Percentiles rank a stretch among this genome's conserved stretches.
Evolutionary conservation across 2,888 invertebrate species (phyloP).

Genomic region (Gnatocerus cornutus): DNA sequence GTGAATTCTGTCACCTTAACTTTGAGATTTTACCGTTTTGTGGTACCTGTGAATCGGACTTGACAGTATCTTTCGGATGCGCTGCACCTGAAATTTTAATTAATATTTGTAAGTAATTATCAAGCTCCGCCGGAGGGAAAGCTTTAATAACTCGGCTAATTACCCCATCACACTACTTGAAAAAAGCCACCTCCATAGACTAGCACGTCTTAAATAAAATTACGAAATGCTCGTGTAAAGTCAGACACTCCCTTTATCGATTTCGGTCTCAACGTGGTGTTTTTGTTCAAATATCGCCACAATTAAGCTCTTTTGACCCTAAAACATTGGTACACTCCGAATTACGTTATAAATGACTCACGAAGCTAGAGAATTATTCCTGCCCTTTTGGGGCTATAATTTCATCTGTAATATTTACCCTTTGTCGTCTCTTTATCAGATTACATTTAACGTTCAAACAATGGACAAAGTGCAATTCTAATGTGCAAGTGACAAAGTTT

Average conservation of each 20-base stretch:
- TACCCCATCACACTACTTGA: slow-evolving; percentile 7
- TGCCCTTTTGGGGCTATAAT: neutral
- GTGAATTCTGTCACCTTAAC: neutral
- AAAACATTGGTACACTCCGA: slow-evolving; percentile 1
- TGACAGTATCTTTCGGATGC: slow-evolving; percentile 1
- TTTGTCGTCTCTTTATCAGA: slow-evolving; percentile 16
- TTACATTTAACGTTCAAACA: neutral
- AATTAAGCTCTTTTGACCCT: slow-evolving; percentile 10
- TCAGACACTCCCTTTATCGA: slow-evolving; percentile 3
- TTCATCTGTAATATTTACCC: slow-evolving; percentile 13
- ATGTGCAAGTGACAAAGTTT: slow-evolving; percentile 19
- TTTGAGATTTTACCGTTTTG: too few relatives aligned
- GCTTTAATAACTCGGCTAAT: slow-evolving; percentile 28
- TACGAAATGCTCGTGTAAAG: neutral
- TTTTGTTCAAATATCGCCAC: slow-evolving; percentile 7
- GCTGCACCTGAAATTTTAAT: slow-evolving; percentile 23
- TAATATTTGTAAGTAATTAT: slow-evolving; percentile 30
- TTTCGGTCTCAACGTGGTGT: neutral
- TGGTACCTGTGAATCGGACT: neutral
- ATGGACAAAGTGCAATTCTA: neutral
- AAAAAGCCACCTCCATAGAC: slow-evolving; percentile 7
- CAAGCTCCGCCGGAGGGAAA: slow-evolving; percentile 15
- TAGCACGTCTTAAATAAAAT: neutral
- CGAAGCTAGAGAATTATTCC: slow-evolving; percentile 11
- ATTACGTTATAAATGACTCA: slow-evolving; percentile 5